phyloP scores from a whole-genome alignment of 2,113 vertebrate genomes.

The Daphoenositta chrysoptera region DNA sequence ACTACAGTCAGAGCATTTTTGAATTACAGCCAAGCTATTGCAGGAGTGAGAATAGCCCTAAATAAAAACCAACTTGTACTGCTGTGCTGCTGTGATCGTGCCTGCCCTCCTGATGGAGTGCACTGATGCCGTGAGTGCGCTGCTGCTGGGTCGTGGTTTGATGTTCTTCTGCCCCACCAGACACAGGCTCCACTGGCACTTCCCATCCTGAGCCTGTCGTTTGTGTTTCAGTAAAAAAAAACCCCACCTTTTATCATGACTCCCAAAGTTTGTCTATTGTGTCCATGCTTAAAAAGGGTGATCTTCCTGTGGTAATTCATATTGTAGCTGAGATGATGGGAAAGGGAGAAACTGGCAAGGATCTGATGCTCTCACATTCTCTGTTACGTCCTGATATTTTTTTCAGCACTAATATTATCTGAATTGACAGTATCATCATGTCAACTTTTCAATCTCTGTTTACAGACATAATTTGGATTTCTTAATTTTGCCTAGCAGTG shows the following conservation, averaged over 20 bases:
- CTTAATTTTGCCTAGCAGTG: neutral
- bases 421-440: neutral
- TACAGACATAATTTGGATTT: neutral
- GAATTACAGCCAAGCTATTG: neutral
- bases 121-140: accelerated
- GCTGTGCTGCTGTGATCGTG: neutral
- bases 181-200: neutral
- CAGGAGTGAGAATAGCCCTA: neutral
- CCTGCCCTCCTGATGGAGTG: neutral
- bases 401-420: neutral
- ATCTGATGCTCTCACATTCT: neutral
- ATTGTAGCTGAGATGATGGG: neutral
- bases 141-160: neutral
- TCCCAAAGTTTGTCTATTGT: accelerated
- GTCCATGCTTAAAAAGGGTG: neutral
- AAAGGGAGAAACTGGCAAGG: neutral
- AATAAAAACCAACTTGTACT: neutral
- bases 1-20: neutral
- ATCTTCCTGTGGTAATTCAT: neutral
- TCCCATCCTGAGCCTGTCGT: neutral
- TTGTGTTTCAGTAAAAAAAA: neutral
- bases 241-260: neutral
- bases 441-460: neutral
- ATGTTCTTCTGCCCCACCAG: neutral
- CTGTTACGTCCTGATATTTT: neutral